Conservation (phyloP, 2,888 invertebrate genomes). For the Pardosa pseudoannulata region DNA sequence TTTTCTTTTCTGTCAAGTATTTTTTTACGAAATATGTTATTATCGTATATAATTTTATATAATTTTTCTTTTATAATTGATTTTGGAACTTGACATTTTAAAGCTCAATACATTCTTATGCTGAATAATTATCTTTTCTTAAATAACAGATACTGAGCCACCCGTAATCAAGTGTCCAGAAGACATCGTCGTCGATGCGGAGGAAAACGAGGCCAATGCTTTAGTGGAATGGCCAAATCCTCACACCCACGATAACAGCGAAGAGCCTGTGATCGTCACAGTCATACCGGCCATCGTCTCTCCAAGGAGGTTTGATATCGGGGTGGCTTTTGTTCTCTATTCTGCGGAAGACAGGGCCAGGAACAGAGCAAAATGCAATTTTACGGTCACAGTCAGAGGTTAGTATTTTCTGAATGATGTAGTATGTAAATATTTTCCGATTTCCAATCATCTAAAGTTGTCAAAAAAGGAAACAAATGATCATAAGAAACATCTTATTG, state of each 20-base stretch:
- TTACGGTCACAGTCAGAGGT: constrained; percentile 81
- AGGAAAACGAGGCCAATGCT: constrained; percentile 80
- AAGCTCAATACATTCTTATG: no score
- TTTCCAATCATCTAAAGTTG: no score
- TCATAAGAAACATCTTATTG: no score
- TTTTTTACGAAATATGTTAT: no score
- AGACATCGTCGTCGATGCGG: constrained; percentile 79
- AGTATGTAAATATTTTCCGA: no score
- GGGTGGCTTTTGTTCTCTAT: constrained; percentile 81
- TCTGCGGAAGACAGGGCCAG: constrained; percentile 82
- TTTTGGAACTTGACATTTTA: no score
- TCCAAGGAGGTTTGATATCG: constrained; percentile 81
- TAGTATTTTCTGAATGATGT: constrained; percentile 73
- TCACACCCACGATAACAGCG: constrained; percentile 81
- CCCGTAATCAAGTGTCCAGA: constrained; percentile 82
- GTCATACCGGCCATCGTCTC: constrained; percentile 81
- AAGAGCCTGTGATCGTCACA: constrained; percentile 80
- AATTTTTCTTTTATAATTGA: no score
- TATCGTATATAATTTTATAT: no score
- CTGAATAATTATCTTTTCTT: no score
- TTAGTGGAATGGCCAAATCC: constrained; percentile 80
- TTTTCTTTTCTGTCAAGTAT: no score
- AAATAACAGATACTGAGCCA: constrained; percentile 81
- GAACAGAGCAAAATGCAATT: constrained; percentile 82
- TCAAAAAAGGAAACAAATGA: no score